phyloP scores from a whole-genome alignment of 2,113 vertebrate genomes.

The Nesogale talazaci region DNA sequence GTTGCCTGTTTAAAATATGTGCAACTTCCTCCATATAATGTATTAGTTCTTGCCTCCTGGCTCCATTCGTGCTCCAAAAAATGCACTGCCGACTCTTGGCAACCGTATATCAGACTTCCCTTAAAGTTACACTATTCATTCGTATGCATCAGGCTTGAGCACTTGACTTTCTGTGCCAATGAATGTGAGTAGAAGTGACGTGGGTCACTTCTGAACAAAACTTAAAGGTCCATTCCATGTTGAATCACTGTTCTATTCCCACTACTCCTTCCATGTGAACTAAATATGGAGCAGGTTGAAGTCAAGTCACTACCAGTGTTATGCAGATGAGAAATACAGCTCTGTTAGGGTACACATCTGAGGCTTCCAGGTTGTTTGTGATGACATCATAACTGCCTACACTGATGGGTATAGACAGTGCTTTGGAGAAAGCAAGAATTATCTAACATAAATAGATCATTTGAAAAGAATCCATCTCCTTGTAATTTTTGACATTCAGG shows the following conservation, averaged over 20 bases:
- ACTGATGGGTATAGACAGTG: not conserved
- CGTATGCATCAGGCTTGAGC: not conserved
- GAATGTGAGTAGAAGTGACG: not conserved
- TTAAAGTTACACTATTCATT: not conserved
- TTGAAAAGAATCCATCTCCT: conserved; percentile 20
- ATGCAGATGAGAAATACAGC: not conserved
- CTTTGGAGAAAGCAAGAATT: not conserved
- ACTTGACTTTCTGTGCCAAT: not conserved
- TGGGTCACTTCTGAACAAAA: not conserved
- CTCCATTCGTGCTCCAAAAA: not conserved
- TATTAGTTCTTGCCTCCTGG: not conserved
- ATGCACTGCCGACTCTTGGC: too few relatives aligned
- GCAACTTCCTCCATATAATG: not conserved
- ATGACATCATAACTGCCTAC: not conserved
- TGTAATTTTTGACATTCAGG: not conserved
- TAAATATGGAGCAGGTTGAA: not conserved
- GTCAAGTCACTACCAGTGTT: not conserved
- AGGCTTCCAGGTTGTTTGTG: not conserved
- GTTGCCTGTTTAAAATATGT: conserved; percentile 2
- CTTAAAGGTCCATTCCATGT: not conserved
- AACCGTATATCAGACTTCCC: not conserved
- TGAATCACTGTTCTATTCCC: not conserved
- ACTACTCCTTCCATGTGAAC: not conserved
- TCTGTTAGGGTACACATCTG: not conserved
- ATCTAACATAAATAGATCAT: too few relatives aligned